These are phyloP conservation scores for Teleogryllus occipitalis DNA, from an alignment of 1,140 invertebrate genomes.

Conservation along the genomic window DNA sequence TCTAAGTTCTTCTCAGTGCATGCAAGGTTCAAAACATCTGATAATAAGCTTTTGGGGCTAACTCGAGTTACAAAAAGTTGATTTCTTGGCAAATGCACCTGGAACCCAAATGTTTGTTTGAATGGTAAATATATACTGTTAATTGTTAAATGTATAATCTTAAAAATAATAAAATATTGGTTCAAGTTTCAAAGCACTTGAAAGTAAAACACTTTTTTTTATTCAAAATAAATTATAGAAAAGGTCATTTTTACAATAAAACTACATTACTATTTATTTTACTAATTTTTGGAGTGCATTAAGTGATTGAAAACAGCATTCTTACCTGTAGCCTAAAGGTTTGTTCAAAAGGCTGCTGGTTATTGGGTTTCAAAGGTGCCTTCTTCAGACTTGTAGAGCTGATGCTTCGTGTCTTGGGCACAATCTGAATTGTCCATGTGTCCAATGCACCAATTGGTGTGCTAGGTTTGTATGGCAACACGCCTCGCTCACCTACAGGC, in stretches of 20 bases:
- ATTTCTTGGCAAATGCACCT: slow-evolving; percentile 75
- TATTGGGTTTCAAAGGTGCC: slow-evolving; percentile 30
- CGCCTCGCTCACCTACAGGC: slow-evolving; percentile 51
- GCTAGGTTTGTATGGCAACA: slow-evolving; percentile 65
- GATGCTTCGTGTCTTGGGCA: slow-evolving; percentile 47
- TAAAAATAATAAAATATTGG: too few species aligned
- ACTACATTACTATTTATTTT: too few species aligned
- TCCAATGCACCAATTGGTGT: slow-evolving; percentile 64
- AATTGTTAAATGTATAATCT: too few species aligned
- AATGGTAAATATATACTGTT: too few species aligned
- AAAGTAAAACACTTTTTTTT: too few species aligned
- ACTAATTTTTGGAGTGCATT: too few species aligned
- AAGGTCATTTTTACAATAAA: too few species aligned
- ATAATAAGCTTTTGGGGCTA: slow-evolving; percentile 53
- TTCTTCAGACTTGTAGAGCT: slow-evolving; percentile 38
- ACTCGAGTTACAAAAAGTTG: slow-evolving; percentile 71
- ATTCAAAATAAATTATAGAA: too few species aligned
- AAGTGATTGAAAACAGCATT: neutral
- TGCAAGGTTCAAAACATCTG: slow-evolving; percentile 59
- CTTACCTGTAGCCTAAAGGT: slow-evolving; percentile 60
- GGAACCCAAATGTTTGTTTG: slow-evolving; percentile 21
- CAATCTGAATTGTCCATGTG: slow-evolving; percentile 47
- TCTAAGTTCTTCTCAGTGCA: slow-evolving; percentile 76
- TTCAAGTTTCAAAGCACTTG: too few species aligned
- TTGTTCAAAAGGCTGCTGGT: slow-evolving; percentile 60